A percentile compares a stretch with the other conserved stretches of the same genome.
These are phyloP conservation scores for Caerostris extrusa DNA, from an alignment of 1,140 invertebrate species.

Conservation along the genomic window DNA sequence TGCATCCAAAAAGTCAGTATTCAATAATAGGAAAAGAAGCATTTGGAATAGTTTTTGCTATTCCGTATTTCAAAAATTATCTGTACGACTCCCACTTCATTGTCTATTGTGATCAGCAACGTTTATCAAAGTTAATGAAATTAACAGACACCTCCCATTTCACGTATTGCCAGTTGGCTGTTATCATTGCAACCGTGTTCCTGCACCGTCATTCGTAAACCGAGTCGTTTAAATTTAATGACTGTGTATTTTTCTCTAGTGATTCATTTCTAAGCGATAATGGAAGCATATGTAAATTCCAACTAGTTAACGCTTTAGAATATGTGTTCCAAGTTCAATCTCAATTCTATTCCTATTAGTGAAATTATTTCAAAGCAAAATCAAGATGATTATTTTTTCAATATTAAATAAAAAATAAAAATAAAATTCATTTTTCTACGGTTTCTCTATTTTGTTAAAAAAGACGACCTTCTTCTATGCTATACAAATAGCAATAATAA, in stretches of 20 bases:
- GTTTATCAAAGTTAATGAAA: no score
- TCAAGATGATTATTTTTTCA: background rate
- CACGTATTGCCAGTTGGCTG: background rate
- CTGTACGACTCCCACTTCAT: no score
- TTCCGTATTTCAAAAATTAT: no score
- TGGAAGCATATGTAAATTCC: no score
- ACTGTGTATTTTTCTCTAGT: background rate
- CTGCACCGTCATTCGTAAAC: background rate
- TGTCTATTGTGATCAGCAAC: no score
- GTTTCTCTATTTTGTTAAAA: background rate
- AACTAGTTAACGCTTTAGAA: background rate
- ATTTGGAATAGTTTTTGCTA: no score
- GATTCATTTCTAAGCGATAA: background rate
- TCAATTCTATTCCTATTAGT: background rate
- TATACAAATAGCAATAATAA: background rate
- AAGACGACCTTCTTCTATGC: background rate
- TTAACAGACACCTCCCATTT: conserved; percentile 19
- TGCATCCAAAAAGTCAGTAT: background rate
- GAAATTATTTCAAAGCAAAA: background rate
- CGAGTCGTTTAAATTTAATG: background rate
- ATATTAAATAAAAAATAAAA: background rate
- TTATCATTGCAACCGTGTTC: background rate
- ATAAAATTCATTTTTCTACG: no score
- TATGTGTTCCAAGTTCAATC: background rate
- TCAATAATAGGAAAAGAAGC: no score